These are phyloP conservation scores for Tympanoctomys barrerae DNA, from an alignment of 2,797 vertebrate genomes.

Conservation along the genomic window DNA sequence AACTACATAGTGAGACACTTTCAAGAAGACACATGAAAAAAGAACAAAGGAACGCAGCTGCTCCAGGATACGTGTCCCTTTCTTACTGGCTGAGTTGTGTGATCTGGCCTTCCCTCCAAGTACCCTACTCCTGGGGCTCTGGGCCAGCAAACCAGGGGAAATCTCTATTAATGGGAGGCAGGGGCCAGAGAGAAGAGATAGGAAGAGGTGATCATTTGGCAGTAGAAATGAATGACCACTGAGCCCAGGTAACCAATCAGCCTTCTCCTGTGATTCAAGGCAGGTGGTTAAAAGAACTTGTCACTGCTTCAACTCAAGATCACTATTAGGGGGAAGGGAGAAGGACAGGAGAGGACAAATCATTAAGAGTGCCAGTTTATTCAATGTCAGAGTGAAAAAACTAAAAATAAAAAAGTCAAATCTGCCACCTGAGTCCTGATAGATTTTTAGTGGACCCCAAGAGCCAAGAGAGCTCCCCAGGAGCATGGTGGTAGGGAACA, in stretches of 20 bases:
- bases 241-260: neutral
- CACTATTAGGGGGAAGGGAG: rapidly evolving
- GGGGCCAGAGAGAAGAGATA: neutral
- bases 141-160: neutral
- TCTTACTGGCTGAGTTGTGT: neutral
- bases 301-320: neutral
- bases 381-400: constrained; percentile 35
- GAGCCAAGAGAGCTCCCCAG: neutral
- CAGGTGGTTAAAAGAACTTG: neutral
- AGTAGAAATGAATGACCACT: neutral
- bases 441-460: neutral
- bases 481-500: neutral
- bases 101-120: neutral
- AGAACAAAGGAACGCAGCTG: neutral
- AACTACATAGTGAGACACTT: too few relatives aligned
- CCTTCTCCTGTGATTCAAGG: constrained; percentile 31
- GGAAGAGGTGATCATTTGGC: neutral
- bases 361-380: neutral
- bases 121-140: neutral
- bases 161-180: neutral
- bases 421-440: neutral
- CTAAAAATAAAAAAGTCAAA: neutral
- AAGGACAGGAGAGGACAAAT: neutral
- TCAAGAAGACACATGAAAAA: too few relatives aligned
- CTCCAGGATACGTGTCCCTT: neutral